These are phyloP conservation scores for Carcinoscorpius rotundicauda DNA, from an alignment of 1,140 invertebrate genomes.

Conservation along the genomic window DNA sequence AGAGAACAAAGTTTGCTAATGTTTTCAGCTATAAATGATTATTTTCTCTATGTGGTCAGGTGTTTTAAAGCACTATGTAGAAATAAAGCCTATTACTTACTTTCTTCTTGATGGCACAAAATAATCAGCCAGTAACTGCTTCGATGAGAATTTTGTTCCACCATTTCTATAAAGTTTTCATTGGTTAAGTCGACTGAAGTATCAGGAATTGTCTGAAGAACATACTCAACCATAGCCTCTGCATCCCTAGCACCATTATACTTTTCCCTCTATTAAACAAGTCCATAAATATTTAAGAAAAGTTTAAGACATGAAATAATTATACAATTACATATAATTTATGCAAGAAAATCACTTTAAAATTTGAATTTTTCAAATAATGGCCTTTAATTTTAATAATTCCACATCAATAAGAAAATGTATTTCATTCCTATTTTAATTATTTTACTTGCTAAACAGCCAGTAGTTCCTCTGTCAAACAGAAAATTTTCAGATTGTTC, in stretches of 20 bases:
- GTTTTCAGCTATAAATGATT: too few species aligned
- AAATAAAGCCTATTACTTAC: constrained; percentile 20
- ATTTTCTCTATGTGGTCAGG: too few species aligned
- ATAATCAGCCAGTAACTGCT: constrained; percentile 33
- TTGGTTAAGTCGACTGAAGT: constrained; percentile 28
- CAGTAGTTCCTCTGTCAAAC: too few species aligned
- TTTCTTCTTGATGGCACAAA: constrained; percentile 36
- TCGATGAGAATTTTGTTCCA: constrained; percentile 21
- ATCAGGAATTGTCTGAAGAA: constrained; percentile 31
- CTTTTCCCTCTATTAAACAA: constrained; percentile 28
- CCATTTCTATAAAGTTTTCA: constrained; percentile 25
- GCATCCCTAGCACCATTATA: constrained; percentile 34
- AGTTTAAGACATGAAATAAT: too few species aligned
- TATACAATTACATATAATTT: not conserved
- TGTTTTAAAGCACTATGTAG: not conserved
- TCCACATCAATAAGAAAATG: too few species aligned
- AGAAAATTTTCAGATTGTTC: too few species aligned
- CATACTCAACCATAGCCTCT: constrained; percentile 33
- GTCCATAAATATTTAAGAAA: too few species aligned
- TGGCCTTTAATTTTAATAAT: constrained; percentile 20
- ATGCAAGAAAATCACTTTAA: not conserved
- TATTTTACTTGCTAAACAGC: too few species aligned
- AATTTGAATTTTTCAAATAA: not conserved
- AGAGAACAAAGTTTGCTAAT: too few species aligned
- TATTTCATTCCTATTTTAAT: too few species aligned